Evolutionary conservation across 2,113 vertebrate species (phyloP).

Genomic region (Sander lucioperca): DNA sequence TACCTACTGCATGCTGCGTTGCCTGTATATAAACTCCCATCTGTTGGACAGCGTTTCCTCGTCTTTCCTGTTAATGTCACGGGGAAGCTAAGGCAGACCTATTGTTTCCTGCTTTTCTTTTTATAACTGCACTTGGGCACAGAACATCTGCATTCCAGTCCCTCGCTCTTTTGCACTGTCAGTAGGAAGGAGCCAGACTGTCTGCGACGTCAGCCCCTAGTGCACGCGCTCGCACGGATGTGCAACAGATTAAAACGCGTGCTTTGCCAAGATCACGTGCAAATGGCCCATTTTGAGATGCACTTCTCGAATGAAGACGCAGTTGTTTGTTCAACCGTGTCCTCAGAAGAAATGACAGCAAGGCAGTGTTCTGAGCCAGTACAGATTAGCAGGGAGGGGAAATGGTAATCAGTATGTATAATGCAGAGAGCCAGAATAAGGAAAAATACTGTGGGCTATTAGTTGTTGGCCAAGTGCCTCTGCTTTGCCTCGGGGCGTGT

Average conservation of each 20-base stretch:
- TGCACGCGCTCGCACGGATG: slow-evolving; percentile 30
- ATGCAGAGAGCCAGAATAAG: slow-evolving; percentile 6
- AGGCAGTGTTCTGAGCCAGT: background rate
- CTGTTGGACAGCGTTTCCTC: slow-evolving; percentile 16
- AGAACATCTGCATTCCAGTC: slow-evolving; percentile 55
- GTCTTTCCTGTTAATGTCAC: slow-evolving; percentile 63
- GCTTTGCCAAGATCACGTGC: slow-evolving; percentile 35
- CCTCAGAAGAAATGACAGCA: slow-evolving; percentile 3
- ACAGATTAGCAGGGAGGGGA: slow-evolving; percentile 8
- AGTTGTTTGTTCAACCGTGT: slow-evolving; percentile 20
- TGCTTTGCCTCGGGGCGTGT: background rate
- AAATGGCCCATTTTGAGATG: slow-evolving; percentile 43
- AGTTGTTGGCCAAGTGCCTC: background rate
- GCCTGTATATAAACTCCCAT: slow-evolving; percentile 38
- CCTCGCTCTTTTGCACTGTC: slow-evolving; percentile 64
- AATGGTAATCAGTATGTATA: slow-evolving; percentile 10
- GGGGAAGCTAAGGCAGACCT: slow-evolving; percentile 38
- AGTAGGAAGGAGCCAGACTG: slow-evolving; percentile 75
- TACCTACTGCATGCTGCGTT: background rate
- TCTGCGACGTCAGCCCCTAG: slow-evolving; percentile 52
- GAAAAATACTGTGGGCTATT: slow-evolving; percentile 15
- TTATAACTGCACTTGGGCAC: slow-evolving; percentile 65
- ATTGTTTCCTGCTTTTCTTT: slow-evolving; percentile 72
- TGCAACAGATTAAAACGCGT: slow-evolving; percentile 1
- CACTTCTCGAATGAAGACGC: slow-evolving; percentile 16